Evolutionary conservation across 2,113 vertebrate genomes (phyloP), one percentile per base, ranked within the genome.

Genomic region (Caretta caretta): DNA sequence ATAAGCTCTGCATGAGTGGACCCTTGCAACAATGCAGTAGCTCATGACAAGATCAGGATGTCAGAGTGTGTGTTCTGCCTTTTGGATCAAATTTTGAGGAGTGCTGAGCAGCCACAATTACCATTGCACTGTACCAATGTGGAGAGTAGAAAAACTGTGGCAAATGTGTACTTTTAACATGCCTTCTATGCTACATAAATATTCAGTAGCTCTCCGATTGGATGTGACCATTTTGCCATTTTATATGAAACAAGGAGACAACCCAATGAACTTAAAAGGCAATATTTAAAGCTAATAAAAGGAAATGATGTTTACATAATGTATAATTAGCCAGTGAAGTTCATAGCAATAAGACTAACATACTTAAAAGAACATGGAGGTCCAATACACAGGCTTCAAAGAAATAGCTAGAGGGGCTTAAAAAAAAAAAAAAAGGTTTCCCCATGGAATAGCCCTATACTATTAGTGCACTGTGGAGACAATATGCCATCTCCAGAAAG

Each of bases 81-180:
- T 0, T 85, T 27, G 12, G 19, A 3, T 1, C 46, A 29, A 35
- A 50, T 86, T 92, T 69, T 31, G 22, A 59, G 49, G 82, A 49
- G 56, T 2, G 10, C 11, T 48, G 17, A 78, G 57, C 17, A 83
- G 83, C 19, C 1, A 53, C 12, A 91, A 35, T 72, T 19, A 59
- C 16, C 4, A 5, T 13, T 81, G 22, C 0, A 0, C 31, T 65
- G 4, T 5, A 8, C 46, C 50, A 84, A 27, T 0, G 0, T 9
- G 8, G 75, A 0, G 0, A 86, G 6, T 17, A 8, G 2, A 69
- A 90, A 90, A 16, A 48, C 59, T 10, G 1, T 0, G 0, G n/a
- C 8, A 56, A 89, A 14, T 0, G 4, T 6, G 5, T 1, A 6
- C 29, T 89, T 75, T 24, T 49, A 16, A 46, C 0, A 5, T 3